Base-by-base conservation (phyloP, 2,888 invertebrate genomes). In the Lasioglossum oenotherae region DNA sequence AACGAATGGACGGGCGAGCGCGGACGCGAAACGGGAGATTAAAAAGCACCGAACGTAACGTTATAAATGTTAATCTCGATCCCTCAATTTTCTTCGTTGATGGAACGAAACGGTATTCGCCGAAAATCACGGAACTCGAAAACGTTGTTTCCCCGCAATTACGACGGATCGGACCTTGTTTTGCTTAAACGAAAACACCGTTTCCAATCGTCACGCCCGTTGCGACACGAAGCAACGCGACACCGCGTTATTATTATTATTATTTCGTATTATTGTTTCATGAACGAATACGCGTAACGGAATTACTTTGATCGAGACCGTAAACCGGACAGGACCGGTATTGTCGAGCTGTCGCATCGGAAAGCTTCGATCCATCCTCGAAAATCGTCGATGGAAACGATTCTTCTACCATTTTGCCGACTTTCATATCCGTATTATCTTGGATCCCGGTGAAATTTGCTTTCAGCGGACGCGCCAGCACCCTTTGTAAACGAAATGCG, bases 61-160 rank as follows among this genome's bases (percentile, higher is more conserved):
- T 80, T 77, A 84, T 80, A 84, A 80, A 80, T 80, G 76, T 84
- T 85, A 77, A 75, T 72, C 82, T n/a, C 60, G 69, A 84, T 74
- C 57, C 57, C 46, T 78, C 84, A 44, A 84, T 80, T 78, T 53
- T 23, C 74, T 69, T 72, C 35, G 80, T 31, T 76, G 84, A 76
- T 84, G 73, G 49, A 79, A 69, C 53, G 75, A 57, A 84, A 73
- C 57, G 60, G 53, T 79, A 84, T 83, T 84, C 74, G 84, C 16
- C 44, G 84, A 72, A 73, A 76, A 83, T 78, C 79, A 57, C 71
- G 46, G 53, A 12, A 38, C 74, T n/a, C 75, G 79, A 35, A 67
- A 78, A 80, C 53, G 69, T 74, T 57, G 77, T 84, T 85, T 69
- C 77, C n/a, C 49, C n/a, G 44, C 73, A 84, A 81, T 85, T 85